Percentiles rank a stretch among this genome's conserved stretches.
These are phyloP conservation scores for Elegia similella DNA, from an alignment of 2,888 invertebrate genomes.

Conservation along the genomic window DNA sequence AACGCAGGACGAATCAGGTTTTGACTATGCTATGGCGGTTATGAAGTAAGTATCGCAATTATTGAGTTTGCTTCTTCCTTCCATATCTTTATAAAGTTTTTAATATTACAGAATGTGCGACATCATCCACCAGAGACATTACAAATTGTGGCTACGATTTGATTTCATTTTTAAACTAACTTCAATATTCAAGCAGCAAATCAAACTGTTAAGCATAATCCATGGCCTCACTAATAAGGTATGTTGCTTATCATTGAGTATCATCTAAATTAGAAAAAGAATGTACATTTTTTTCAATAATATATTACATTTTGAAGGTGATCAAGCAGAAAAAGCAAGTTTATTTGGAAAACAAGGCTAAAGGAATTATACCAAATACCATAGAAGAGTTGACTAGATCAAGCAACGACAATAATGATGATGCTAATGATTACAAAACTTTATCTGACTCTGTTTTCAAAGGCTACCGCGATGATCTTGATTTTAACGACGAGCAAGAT, in stretches of 20 bases:
- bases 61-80: neutral
- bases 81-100: neutral
- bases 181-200: conserved; percentile 85
- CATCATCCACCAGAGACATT: conserved; percentile 89
- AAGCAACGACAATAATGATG: conserved; percentile 46
- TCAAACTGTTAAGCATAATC: conserved; percentile 85
- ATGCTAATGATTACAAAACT: conserved; percentile 53
- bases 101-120: conserved; percentile 85
- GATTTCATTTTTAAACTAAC: conserved; percentile 87
- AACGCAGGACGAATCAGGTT: conserved; percentile 86
- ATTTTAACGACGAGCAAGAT: conserved; percentile 90
- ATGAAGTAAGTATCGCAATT: conserved; percentile 81
- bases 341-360: conserved; percentile 74
- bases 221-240: conserved; percentile 89
- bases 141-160: conserved; percentile 86
- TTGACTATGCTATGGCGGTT: conserved; percentile 91
- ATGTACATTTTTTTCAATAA: neutral
- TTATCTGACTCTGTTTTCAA: conserved; percentile 79
- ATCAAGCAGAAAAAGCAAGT: conserved; percentile 83
- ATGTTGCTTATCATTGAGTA: neutral
- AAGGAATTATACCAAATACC: conserved; percentile 65
- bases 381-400: conserved; percentile 56
- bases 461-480: conserved; percentile 88
- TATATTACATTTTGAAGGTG: conserved; percentile 48
- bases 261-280: neutral